Percentiles rank a stretch among this genome's conserved stretches.
Evolutionary conservation across 2,797 vertebrate genomes (phyloP).

Genomic region (Micromesistius poutassou): DNA sequence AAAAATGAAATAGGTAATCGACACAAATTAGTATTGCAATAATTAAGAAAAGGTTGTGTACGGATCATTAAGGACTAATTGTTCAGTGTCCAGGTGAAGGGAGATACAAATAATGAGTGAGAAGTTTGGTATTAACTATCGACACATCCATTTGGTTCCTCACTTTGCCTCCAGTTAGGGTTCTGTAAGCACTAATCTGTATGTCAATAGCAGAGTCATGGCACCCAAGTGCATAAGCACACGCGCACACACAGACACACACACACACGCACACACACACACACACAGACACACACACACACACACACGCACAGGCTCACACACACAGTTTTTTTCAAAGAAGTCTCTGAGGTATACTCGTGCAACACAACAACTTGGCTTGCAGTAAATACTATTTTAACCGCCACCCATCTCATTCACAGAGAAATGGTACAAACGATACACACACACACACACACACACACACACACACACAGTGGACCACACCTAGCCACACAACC

Average conservation of each 20-base stretch:
- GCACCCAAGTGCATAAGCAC: background rate
- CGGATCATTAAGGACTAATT: background rate
- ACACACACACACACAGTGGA: background rate
- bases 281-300: too few species aligned
- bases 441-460: conserved; percentile 2
- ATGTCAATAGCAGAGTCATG: conserved; percentile 1
- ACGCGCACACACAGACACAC: background rate
- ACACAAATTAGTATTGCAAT: background rate
- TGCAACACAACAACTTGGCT: background rate
- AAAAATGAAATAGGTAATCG: background rate
- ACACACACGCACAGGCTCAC: background rate
- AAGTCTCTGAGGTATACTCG: background rate
- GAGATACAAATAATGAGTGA: background rate
- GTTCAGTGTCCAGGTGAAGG: background rate
- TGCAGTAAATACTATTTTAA: background rate
- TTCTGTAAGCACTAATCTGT: conserved; percentile 12
- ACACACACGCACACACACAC: background rate
- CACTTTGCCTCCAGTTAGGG: background rate
- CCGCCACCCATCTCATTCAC: too few species aligned
- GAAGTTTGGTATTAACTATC: background rate
- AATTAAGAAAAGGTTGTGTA: background rate
- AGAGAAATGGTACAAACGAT: background rate
- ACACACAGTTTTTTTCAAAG: background rate
- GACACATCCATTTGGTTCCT: background rate
- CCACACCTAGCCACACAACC: background rate